These are phyloP conservation scores for Orthonychiurus folsomi DNA, from an alignment of 2,888 invertebrate genomes.

Conservation along the genomic window DNA sequence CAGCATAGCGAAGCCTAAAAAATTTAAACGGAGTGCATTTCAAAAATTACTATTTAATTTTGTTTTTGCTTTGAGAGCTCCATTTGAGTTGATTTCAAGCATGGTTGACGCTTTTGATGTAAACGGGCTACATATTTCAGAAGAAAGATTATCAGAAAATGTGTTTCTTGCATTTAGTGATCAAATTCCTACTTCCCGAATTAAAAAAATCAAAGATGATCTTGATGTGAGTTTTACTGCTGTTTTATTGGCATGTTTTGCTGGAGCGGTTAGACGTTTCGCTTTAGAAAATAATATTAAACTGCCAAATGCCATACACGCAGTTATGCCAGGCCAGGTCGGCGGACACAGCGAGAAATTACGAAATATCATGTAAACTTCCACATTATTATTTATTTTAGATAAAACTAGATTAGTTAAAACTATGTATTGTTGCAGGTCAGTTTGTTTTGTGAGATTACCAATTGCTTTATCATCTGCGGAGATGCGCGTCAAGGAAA, in stretches of 20 bases:
- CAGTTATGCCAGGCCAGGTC: slow-evolving; percentile 17
- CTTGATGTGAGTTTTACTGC: slow-evolving; percentile 26
- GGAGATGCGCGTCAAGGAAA: no score
- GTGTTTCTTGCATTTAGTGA: slow-evolving; percentile 25
- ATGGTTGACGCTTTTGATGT: slow-evolving; percentile 25
- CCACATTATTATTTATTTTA: no score
- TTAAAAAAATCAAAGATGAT: slow-evolving; percentile 24
- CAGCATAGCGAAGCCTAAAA: slow-evolving; percentile 7
- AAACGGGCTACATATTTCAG: slow-evolving; percentile 33
- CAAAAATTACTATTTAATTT: slow-evolving; percentile 8
- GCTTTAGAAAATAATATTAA: slow-evolving; percentile 20
- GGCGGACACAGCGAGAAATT: slow-evolving; percentile 12
- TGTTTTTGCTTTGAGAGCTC: slow-evolving; percentile 7
- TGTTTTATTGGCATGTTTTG: slow-evolving; percentile 31
- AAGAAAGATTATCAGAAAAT: slow-evolving; percentile 17
- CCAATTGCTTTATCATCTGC: no score
- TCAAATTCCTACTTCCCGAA: slow-evolving; percentile 20
- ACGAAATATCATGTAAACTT: slow-evolving; percentile 14
- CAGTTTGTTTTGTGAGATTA: no score
- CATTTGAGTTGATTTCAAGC: slow-evolving; percentile 13
- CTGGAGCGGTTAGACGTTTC: slow-evolving; percentile 32
- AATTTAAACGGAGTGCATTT: not conserved
- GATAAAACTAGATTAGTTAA: no score
- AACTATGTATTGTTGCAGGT: no score
- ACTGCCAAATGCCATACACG: slow-evolving; percentile 20